Evolutionary conservation across 1,140 invertebrate genomes (phyloP).

Genomic region (Drosophila watanabei): DNA sequence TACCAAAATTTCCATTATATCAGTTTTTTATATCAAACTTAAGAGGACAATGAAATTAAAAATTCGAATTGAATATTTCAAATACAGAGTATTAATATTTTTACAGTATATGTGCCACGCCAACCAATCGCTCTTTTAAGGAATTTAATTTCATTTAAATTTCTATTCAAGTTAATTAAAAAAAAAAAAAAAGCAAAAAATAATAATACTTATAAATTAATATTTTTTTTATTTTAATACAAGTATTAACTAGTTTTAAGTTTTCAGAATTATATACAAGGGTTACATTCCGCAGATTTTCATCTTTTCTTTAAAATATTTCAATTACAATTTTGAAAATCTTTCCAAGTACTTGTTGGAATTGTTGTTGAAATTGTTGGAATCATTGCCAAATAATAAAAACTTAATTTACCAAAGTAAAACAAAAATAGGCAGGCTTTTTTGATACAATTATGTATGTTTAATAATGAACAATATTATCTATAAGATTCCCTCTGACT

Average conservation of each 20-base stretch:
- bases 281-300: not conserved
- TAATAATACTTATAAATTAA: not conserved
- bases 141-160: not conserved
- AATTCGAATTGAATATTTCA: not conserved
- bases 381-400: too few species aligned
- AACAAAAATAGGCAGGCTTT: not conserved
- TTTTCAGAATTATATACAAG: not conserved
- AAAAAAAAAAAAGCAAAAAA: too few species aligned
- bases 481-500: not conserved
- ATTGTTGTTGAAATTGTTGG: too few species aligned
- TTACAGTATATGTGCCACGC: slow-evolving; percentile 5
- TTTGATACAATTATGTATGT: not conserved
- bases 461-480: not conserved
- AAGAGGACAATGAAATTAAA: not conserved
- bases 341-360: not conserved
- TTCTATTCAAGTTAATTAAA: not conserved
- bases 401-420: not conserved
- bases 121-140: slow-evolving; percentile 4
- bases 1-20: not conserved
- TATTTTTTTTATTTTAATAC: not conserved
- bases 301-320: not conserved
- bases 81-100: not conserved
- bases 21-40: not conserved
- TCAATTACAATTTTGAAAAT: not conserved
- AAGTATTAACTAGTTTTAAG: not conserved